Percentiles rank a stretch among this genome's conserved stretches.
phyloP scores from a whole-genome alignment of 2,113 vertebrate species.

The Lepus europaeus region DNA sequence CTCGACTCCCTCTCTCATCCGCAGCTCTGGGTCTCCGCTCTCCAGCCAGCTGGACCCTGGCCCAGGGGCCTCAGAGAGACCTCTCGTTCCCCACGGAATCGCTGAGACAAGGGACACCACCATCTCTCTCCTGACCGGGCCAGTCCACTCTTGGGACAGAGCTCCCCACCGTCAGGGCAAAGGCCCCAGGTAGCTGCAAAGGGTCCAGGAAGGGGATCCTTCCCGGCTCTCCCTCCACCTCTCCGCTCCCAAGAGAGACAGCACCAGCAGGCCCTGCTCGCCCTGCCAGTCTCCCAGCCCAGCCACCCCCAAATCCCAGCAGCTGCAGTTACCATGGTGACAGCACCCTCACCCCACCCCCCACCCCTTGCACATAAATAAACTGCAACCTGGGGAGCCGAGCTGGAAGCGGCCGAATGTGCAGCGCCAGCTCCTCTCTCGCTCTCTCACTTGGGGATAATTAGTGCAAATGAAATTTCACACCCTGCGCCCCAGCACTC shows the following conservation, averaged over 20 bases:
- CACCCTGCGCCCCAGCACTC: conserved; percentile 72
- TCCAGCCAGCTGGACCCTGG: neutral
- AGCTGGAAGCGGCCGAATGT: conserved; percentile 71
- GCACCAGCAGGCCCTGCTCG: neutral
- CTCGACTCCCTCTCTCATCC: neutral
- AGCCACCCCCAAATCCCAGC: conserved; percentile 63
- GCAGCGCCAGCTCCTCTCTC: conserved; percentile 76
- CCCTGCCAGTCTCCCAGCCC: neutral
- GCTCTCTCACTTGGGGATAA: conserved; percentile 81
- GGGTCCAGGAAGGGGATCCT: accelerated
- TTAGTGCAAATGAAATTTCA: conserved; percentile 86
- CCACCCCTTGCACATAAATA: conserved; percentile 70
- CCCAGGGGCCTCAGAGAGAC: neutral
- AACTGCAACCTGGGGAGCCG: conserved; percentile 72
- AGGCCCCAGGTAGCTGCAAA: neutral
- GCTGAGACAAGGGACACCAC: neutral
- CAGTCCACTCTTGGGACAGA: neutral
- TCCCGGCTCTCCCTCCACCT: too few relatives aligned
- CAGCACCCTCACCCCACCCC: conserved; percentile 55
- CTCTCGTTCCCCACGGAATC: neutral
- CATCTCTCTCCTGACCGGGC: neutral
- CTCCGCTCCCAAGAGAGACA: neutral
- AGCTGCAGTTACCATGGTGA: conserved; percentile 71
- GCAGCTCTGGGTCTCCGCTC: neutral
- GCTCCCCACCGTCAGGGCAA: neutral